A percentile compares a stretch with the other conserved stretches of the same genome.
phyloP scores from a whole-genome alignment of 2,113 vertebrate species.

The Myrmophylax atrothorax region DNA sequence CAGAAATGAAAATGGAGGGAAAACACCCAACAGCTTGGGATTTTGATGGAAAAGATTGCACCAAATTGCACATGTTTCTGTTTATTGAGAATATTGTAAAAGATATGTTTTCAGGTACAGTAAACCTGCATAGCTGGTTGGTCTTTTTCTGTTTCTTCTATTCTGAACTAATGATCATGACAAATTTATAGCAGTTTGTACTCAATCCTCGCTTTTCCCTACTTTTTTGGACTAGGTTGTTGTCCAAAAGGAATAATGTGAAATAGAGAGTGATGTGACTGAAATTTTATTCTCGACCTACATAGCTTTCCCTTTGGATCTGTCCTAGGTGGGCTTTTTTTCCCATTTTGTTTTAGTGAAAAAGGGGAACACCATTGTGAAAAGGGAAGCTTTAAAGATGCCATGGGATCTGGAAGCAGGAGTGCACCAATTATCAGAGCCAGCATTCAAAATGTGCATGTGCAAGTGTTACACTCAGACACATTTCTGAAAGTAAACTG shows the following conservation, averaged over 20 bases:
- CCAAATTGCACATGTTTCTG: neutral
- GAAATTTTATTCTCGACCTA: neutral
- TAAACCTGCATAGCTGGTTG: neutral
- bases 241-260: neutral
- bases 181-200: neutral
- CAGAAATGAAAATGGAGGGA: neutral
- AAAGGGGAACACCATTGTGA: neutral
- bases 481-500: neutral
- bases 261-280: neutral
- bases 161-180: neutral
- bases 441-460: neutral
- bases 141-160: neutral
- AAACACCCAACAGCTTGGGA: neutral
- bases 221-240: neutral
- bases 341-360: neutral
- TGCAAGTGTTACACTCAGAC: constrained; percentile 27
- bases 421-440: constrained; percentile 13
- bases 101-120: neutral
- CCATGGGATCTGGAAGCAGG: neutral
- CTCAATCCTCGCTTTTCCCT: neutral
- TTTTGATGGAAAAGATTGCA: neutral
- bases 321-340: neutral
- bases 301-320: neutral
- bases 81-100: neutral
- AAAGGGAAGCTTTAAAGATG: constrained; percentile 22